These are phyloP conservation scores for Epinotia nisella DNA, from an alignment of 2,888 invertebrate genomes.

Conservation along the genomic window DNA sequence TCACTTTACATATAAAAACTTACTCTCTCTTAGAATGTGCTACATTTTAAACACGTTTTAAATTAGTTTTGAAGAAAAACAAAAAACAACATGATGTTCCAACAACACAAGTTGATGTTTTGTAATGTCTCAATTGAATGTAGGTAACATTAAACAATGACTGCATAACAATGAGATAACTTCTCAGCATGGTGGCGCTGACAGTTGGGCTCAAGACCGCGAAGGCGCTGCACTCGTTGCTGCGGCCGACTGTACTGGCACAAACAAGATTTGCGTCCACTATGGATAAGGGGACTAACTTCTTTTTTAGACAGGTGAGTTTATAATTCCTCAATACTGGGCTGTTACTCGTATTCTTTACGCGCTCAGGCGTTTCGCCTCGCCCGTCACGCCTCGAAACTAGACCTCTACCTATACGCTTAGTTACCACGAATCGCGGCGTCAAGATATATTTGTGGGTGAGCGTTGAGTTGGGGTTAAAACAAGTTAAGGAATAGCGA, in stretches of 20 bases:
- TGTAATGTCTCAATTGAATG: not conserved
- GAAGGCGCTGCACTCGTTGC: constrained; percentile 1
- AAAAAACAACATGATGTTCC: not conserved
- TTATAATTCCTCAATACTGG: not conserved
- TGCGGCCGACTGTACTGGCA: constrained; percentile 9
- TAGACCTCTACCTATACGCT: too few relatives aligned
- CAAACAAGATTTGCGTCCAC: constrained; percentile 58
- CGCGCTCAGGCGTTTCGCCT: too few relatives aligned
- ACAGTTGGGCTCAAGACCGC: constrained; percentile 18
- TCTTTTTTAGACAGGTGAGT: constrained; percentile 79
- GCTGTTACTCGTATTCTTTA: too few relatives aligned
- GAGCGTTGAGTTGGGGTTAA: too few relatives aligned
- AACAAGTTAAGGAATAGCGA: too few relatives aligned
- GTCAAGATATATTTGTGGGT: too few relatives aligned
- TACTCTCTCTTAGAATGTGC: too few relatives aligned
- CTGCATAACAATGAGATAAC: constrained; percentile 5
- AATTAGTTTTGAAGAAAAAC: too few relatives aligned
- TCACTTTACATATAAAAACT: too few relatives aligned
- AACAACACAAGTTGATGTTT: not conserved
- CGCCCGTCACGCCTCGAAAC: too few relatives aligned
- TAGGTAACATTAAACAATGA: constrained; percentile 7
- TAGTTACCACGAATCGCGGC: too few relatives aligned
- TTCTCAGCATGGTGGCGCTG: constrained; percentile 58
- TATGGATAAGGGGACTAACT: constrained; percentile 58
- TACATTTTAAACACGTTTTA: too few relatives aligned